Base-by-base conservation (phyloP, 2,888 invertebrate genomes). In the Clusia tigrina region DNA sequence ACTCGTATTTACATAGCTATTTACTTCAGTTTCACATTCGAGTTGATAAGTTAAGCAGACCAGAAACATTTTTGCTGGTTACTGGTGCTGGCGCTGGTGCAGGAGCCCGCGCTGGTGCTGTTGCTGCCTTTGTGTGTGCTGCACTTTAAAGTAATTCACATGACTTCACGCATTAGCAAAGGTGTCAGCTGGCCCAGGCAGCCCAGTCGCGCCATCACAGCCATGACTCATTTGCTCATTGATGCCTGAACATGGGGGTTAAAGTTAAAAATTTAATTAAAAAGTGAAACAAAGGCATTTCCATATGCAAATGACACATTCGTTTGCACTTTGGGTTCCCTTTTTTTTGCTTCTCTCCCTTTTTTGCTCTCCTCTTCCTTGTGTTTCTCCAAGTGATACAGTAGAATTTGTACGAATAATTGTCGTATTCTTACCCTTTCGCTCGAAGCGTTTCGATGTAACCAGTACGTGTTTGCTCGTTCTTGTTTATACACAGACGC, bases 101-200 rank as follows among this genome's bases (percentile, higher is more conserved):
- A n/a, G n/a, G n/a, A n/a, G n/a, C n/a, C n/a, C n/a, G n/a, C n/a
- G n/a, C n/a, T n/a, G n/a, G n/a, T n/a, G n/a, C n/a, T n/a, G n/a
- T n/a, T n/a, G n/a, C n/a, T n/a, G n/a, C n/a, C n/a, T n/a, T n/a
- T n/a, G n/a, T n/a, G n/a, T n/a, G n/a, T n/a, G 32, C 12, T 32
- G 32, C 32, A 32, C 42, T 42, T 42, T 42, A 42, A 42, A 42
- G n/a, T 42, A 42, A 12, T 42, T 42, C 42, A 42, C 42, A 42
- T 42, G 42, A 42, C 42, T 42, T 42, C n/a, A 42, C 10, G n/a
- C 42, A 15, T 3, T 12, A 32, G n/a, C 42, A 42, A 12, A 6
- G 3, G 15, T 6, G 42, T 17, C 6, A 10, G n/a, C 9, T 42
- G 9, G 42, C 12, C 6, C 6, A n/a, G 15, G n/a, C 42, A 42